Conservation (phyloP, 2,888 invertebrate genomes). For the Lasius platythorax region DNA sequence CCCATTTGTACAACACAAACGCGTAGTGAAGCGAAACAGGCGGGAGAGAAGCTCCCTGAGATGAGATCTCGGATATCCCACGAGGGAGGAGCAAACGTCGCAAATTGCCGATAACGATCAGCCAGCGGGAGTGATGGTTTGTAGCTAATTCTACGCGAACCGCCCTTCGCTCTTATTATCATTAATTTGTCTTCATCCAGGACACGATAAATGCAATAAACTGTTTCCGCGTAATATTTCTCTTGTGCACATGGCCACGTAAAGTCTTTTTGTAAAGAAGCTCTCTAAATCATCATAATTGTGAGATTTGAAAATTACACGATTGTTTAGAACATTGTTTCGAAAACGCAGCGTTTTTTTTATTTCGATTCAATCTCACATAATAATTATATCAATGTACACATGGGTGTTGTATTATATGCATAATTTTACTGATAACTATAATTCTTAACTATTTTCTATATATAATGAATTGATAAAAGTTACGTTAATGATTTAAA, state of each 20-base stretch:
- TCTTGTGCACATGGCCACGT: neutral
- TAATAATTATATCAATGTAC: neutral
- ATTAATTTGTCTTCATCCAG: constrained; percentile 73
- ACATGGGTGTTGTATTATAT: neutral
- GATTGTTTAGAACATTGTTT: constrained; percentile 26
- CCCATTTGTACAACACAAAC: constrained; percentile 59
- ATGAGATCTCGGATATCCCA: constrained; percentile 55
- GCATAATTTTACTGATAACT: neutral
- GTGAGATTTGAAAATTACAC: neutral
- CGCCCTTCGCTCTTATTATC: constrained; percentile 74
- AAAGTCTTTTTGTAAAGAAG: constrained; percentile 4
- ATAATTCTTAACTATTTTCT: neutral
- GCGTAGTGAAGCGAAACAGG: neutral
- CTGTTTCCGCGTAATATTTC: neutral
- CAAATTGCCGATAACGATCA: constrained; percentile 78
- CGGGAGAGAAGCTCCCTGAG: constrained; percentile 29
- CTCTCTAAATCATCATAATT: constrained; percentile 11
- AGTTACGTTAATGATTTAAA: neutral
- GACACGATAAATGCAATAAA: constrained; percentile 76
- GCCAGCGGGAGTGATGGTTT: constrained; percentile 64
- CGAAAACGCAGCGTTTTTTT: neutral
- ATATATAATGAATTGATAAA: neutral
- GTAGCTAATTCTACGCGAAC: constrained; percentile 62
- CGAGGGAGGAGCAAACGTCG: constrained; percentile 61
- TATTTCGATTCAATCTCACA: neutral